Conservation (phyloP, 2,113 vertebrate genomes). For the Anguilla rostrata region DNA sequence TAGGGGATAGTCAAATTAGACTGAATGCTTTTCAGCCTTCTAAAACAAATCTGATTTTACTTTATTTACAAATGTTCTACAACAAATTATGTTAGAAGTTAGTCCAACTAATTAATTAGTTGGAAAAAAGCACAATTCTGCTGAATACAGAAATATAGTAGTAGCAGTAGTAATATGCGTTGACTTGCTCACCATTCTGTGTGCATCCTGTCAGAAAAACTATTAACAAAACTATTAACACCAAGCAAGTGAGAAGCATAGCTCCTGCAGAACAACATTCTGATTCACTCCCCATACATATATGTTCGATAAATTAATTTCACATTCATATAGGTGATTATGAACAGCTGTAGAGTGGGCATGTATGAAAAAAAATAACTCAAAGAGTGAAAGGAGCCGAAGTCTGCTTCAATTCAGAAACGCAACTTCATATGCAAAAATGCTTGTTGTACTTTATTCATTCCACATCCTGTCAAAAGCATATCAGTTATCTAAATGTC, state of each 20-base stretch:
- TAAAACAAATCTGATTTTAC: neutral
- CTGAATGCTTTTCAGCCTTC: neutral
- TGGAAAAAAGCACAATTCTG: no score
- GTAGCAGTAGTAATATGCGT: neutral
- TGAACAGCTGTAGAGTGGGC: slow-evolving; percentile 8
- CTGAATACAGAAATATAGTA: neutral
- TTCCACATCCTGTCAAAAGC: neutral
- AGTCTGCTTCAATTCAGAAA: neutral
- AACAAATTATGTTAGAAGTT: no score
- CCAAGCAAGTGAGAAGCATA: neutral
- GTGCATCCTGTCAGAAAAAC: neutral
- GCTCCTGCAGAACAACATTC: neutral
- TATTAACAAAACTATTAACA: neutral
- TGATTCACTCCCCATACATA: neutral
- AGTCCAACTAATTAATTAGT: no score
- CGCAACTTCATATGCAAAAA: neutral
- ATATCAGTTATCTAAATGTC: slow-evolving; percentile 5
- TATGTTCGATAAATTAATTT: neutral
- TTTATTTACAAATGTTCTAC: neutral
- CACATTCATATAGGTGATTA: neutral
- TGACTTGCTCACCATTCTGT: neutral
- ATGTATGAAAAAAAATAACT: neutral
- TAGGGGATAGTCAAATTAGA: no score
- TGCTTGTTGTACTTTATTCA: neutral
- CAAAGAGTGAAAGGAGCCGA: neutral